Evolutionary conservation across 2,888 invertebrate genomes (phyloP).

Genomic region (Orthonychiurus folsomi): DNA sequence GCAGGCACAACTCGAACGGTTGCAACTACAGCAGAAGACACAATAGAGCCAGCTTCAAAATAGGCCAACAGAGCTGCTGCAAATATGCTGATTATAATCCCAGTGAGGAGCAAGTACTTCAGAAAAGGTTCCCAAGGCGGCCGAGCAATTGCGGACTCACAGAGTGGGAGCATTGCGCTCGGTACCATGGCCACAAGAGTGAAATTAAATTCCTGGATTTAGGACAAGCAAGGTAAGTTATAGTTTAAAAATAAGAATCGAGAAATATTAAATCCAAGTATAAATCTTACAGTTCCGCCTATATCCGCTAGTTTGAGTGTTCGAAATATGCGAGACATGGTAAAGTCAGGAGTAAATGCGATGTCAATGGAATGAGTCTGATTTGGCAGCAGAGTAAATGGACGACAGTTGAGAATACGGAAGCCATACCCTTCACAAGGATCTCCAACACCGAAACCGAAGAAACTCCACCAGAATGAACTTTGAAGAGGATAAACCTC

Average conservation of each 20-base stretch:
- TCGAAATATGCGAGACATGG: conserved; percentile 62
- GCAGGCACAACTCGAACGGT: conserved; percentile 38
- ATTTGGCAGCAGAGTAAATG: conserved; percentile 63
- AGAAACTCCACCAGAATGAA: conserved; percentile 30
- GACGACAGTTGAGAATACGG: conserved; percentile 62
- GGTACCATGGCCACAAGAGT: conserved; percentile 60
- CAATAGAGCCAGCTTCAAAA: conserved; percentile 37
- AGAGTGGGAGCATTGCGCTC: conserved; percentile 56
- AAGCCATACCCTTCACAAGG: conserved; percentile 72
- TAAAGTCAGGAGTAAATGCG: conserved; percentile 80
- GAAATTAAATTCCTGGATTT: conserved; percentile 51
- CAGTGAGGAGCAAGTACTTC: conserved; percentile 55
- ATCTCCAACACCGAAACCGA: conserved; percentile 35
- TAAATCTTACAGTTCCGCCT: conserved; percentile 35
- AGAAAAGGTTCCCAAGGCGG: conserved; percentile 68
- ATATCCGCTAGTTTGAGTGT: conserved; percentile 47
- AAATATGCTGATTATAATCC: conserved; percentile 56
- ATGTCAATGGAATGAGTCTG: conserved; percentile 69
- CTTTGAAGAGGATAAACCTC: conserved; percentile 37
- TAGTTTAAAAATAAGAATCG: too few relatives aligned
- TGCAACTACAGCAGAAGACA: conserved; percentile 37
- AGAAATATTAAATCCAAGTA: too few relatives aligned
- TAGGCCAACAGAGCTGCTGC: conserved; percentile 52
- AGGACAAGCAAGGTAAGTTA: neutral
- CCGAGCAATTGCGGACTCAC: conserved; percentile 59